These are phyloP conservation scores for Agonopterix alstromeriana DNA, from an alignment of 2,888 invertebrate species.

Conservation along the genomic window DNA sequence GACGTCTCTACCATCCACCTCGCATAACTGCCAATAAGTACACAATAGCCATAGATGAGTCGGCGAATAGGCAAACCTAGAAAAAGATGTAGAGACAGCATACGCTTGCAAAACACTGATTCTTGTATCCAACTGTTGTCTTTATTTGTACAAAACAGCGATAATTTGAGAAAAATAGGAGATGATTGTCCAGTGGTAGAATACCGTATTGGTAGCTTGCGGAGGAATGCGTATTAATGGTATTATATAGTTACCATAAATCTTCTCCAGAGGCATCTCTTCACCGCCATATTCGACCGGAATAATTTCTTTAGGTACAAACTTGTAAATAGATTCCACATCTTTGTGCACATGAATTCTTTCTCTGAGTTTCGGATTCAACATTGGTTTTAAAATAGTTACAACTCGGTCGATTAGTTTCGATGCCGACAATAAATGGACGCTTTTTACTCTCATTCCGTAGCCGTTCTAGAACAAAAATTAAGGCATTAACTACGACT, in stretches of 20 bases:
- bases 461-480: constrained; percentile 28
- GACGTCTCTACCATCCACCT: no score
- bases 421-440: constrained; percentile 34
- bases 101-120: no score
- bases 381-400: constrained; percentile 26
- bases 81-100: no score
- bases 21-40: no score
- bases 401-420: constrained; percentile 31
- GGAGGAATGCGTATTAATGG: no score
- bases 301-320: constrained; percentile 53
- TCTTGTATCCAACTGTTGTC: no score
- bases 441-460: constrained; percentile 24
- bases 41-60: no score
- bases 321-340: constrained; percentile 36
- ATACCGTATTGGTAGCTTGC: no score
- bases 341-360: constrained; percentile 23
- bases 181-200: no score
- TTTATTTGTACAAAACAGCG: no score
- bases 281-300: constrained; percentile 60
- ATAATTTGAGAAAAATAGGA: no score
- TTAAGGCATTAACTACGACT: not conserved
- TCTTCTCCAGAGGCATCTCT: not conserved
- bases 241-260: not conserved
- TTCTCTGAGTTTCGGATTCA: constrained; percentile 28
- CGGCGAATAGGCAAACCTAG: no score